phyloP scores from a whole-genome alignment of 2,888 invertebrate species.

The Drosophila putrida region DNA sequence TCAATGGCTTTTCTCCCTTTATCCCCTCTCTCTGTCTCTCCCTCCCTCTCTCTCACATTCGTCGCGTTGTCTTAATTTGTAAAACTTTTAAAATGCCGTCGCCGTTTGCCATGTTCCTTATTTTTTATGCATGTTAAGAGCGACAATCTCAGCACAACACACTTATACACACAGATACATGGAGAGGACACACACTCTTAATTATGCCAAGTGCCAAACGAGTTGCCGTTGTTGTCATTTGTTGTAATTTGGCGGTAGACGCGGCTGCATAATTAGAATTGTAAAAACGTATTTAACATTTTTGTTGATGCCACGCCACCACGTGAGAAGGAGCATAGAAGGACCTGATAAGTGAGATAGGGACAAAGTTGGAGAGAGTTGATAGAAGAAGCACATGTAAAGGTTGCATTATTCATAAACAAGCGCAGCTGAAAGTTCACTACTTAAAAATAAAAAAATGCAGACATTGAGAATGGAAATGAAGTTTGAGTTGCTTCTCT shows the following conservation, averaged over 20 bases:
- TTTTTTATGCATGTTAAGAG: conserved; percentile 83
- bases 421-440: background rate
- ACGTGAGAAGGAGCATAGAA: background rate
- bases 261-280: conserved; percentile 79
- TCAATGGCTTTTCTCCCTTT: conserved; percentile 18
- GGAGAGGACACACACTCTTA: conserved; percentile 52
- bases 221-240: conserved; percentile 48
- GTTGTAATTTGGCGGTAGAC: conserved; percentile 76
- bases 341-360: background rate
- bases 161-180: conserved; percentile 43
- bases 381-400: background rate
- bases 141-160: conserved; percentile 67
- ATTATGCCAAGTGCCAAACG: conserved; percentile 74
- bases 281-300: conserved; percentile 69
- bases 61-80: conserved; percentile 66
- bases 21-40: background rate
- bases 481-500: too few relatives aligned
- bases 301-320: conserved; percentile 37
- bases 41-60: conserved; percentile 15
- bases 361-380: background rate
- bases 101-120: conserved; percentile 61
- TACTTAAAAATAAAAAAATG: background rate
- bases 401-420: conserved; percentile 15
- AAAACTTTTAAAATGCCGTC: conserved; percentile 79
- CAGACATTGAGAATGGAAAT: too few relatives aligned